Evolutionary conservation across 1,140 invertebrate species (phyloP).

Genomic region (Trichoplusia ni): DNA sequence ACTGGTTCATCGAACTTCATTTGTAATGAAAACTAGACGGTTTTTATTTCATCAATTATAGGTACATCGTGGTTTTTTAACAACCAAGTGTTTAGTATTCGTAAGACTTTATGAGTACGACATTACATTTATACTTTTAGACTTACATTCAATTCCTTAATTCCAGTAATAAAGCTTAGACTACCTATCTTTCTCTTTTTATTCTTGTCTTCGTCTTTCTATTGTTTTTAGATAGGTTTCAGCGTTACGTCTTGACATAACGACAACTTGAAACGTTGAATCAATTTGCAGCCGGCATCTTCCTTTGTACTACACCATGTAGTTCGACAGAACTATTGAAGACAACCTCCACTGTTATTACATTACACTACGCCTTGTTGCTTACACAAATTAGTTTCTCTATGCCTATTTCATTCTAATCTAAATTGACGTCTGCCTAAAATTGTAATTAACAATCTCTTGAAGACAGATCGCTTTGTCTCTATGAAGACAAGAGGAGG

Average conservation of each 20-base stretch:
- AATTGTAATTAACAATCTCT: background rate
- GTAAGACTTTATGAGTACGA: too few relatives aligned
- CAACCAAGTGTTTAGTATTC: too few relatives aligned
- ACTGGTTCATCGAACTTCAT: background rate
- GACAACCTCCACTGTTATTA: background rate
- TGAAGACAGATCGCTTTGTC: background rate
- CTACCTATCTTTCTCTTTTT: background rate
- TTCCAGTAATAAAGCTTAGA: too few relatives aligned
- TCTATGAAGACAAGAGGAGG: too few relatives aligned
- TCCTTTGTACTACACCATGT: background rate
- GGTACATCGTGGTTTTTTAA: too few relatives aligned
- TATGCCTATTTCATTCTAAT: background rate
- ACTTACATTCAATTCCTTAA: too few relatives aligned
- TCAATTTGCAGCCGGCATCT: background rate
- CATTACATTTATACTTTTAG: too few relatives aligned
- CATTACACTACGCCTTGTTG: background rate
- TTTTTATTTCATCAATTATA: background rate
- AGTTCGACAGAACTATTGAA: background rate
- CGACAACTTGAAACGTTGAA: background rate
- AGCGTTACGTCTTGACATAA: constrained; percentile 1
- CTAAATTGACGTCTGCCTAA: background rate
- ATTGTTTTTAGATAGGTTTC: constrained; percentile 16
- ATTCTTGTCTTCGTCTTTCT: too few relatives aligned
- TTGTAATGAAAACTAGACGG: background rate
- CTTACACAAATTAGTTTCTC: background rate